These are phyloP conservation scores for Nasua narica DNA, from an alignment of 2,797 vertebrate species.

Conservation along the genomic window DNA sequence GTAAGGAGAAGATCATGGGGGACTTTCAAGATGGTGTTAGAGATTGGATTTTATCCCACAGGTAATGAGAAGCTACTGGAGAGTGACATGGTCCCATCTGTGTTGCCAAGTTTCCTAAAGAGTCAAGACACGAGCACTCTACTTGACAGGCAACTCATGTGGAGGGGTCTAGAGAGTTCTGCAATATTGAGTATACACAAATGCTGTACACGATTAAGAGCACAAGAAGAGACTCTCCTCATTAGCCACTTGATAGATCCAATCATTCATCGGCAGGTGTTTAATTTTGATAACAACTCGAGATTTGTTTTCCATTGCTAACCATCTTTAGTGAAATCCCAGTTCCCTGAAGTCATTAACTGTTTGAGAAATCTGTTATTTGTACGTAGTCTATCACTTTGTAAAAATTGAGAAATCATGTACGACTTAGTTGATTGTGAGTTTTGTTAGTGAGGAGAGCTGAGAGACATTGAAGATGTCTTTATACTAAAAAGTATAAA, in stretches of 20 bases:
- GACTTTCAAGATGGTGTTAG: not conserved
- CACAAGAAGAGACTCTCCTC: conserved; percentile 1
- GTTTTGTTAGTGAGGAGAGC: not conserved
- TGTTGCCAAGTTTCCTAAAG: conserved; percentile 7
- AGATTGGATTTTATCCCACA: not conserved
- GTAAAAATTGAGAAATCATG: conserved; percentile 14
- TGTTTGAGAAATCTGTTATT: conserved; percentile 22
- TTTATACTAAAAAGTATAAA: not conserved
- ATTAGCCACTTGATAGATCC: conserved; percentile 46
- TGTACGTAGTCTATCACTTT: not conserved
- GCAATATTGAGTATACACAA: not conserved
- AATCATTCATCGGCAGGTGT: conserved; percentile 53
- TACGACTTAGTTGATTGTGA: not conserved
- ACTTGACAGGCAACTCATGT: not conserved
- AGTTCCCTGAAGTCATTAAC: conserved; percentile 48
- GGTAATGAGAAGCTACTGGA: not conserved
- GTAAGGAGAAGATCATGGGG: not conserved
- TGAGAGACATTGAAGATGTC: not conserved
- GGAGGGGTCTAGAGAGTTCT: not conserved
- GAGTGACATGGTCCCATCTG: not conserved
- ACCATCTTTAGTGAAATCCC: conserved; percentile 38
- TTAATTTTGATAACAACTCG: conserved; percentile 58
- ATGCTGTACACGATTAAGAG: not conserved
- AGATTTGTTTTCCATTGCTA: conserved; percentile 50
- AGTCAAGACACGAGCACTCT: not conserved